Evolutionary conservation across 2,113 vertebrate species (phyloP).

Genomic region (Eptesicus fuscus): DNA sequence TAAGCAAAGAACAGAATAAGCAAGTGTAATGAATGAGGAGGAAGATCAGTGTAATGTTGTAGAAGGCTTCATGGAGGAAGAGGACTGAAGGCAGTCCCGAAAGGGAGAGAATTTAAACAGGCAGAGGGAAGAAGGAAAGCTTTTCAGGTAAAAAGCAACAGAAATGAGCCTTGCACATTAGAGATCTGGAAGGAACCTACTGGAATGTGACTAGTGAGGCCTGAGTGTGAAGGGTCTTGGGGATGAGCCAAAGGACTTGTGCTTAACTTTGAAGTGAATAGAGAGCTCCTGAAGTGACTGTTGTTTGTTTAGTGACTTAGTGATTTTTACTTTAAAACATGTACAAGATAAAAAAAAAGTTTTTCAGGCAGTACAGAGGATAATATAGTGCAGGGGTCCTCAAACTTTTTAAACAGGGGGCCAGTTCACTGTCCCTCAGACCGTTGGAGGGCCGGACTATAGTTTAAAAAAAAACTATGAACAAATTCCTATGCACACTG

Average conservation of each 20-base stretch:
- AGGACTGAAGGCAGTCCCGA: background rate
- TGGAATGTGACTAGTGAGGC: background rate
- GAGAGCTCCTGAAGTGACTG: background rate
- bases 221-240: background rate
- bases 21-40: background rate
- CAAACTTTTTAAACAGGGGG: too few relatives aligned
- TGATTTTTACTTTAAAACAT: slow-evolving; percentile 32
- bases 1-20: background rate
- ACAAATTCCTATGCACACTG: too few relatives aligned
- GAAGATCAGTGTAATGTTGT: background rate
- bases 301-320: background rate
- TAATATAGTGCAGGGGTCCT: background rate
- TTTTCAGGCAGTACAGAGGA: background rate
- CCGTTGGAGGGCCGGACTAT: too few relatives aligned
- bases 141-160: background rate
- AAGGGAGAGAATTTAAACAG: background rate
- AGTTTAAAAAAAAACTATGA: too few relatives aligned
- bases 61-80: background rate
- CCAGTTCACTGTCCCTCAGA: too few relatives aligned
- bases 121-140: background rate
- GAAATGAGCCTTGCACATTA: background rate
- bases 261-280: background rate
- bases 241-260: background rate
- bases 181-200: background rate
- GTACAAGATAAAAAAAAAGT: background rate